Base-by-base conservation (phyloP, 2,797 vertebrate species). In the Catharus ustulatus region DNA sequence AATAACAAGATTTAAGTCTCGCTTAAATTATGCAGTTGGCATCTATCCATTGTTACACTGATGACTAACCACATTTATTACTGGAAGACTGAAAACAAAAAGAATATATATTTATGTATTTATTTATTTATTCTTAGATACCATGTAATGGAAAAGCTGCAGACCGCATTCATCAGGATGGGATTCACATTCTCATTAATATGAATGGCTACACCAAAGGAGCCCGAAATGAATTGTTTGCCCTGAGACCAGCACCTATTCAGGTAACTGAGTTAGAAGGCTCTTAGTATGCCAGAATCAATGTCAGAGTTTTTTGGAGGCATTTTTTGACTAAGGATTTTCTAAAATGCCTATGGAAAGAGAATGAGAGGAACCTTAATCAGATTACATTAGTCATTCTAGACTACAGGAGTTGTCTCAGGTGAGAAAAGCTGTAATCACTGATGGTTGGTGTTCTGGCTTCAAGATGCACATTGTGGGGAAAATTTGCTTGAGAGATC, bases 161-260 rank as follows among this genome's bases (percentile, higher is more conserved):
- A 45, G 99, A 99, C 97, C 98, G 99, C 54, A 99, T 99, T 94
- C 99, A 99, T 95, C 99, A 99, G 97, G 99, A 99, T 68, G 99
- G 99, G 90, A 93, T 99, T 89, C 98, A 99, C 96, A 99, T 99
- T 90, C 98, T 99, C 84, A 97, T 99, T 92, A 99, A 99, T 96
- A 99, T 99, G 99, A 99, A 99, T 61, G 99, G 99, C 72, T 99
- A 99, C 96, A 99, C 99, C 75, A 99, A 99, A 96, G 99, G 99
- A 92, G 99, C 99, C 27, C 98, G 99, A 34, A 99, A 99, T 92
- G 99, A 99, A 84, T 97, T 99, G 23, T 99, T 99, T 96, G 99
- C 99, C 63, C 98, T 99, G 57, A 98, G 98, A 40, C 98, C 99
- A 43, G 99, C 99, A 75, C 99, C 99, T 38, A 97, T 99, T 96